Evolutionary conservation across 2,888 invertebrate genomes (phyloP), one percentile per base, ranked within the genome.

Genomic region (Lasioglossum oenotherae): DNA sequence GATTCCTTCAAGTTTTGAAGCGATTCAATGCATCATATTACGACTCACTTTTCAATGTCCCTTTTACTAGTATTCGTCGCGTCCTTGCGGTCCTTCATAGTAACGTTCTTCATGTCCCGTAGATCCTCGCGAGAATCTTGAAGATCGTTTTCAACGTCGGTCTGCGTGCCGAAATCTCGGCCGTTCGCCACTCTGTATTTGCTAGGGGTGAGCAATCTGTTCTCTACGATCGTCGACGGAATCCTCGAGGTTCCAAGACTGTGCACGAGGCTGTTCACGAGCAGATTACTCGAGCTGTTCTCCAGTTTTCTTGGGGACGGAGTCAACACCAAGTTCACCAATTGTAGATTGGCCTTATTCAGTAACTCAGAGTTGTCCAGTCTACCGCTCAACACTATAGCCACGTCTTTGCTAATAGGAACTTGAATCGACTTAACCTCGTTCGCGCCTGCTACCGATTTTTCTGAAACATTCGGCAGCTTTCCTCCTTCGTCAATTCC

Each of bases 81-180:
- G 97, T 98, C 98, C 97, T 95, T 98, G 97, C 19, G 97, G 97
- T 82, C 98, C 96, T 94, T 96, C 96, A 93, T 96, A 96, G 91
- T 97, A 95, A 92, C 96, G 95, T 95, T 96, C 96, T 94, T 96
- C 8, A 78, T 87, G 31, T 89, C 90, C 67, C 91, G 88, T 27
- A 86, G 31, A 60, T 87, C 90, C 19, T 92, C 92, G 10, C 82
- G 95, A 80, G 96, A 95, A 88, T 96, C 96, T 74, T 95, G 94
- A 90, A 96, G 95, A 83, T 97, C 96, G 90, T 96, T 96, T 89
- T 97, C 97, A 53, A 96, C 92, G 87, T 97, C 97, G 1, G 97
- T 97, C 95, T 97, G 97, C n/a, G 97, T 97, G 77, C 96, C 96
- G 78, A 96, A 97, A 92, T 97, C 97, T 92, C 96, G 96, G 72